A percentile compares a stretch with the other conserved stretches of the same genome.
Conservation (phyloP, 2,113 vertebrate genomes). For the Psilopogon haemacephalus region DNA sequence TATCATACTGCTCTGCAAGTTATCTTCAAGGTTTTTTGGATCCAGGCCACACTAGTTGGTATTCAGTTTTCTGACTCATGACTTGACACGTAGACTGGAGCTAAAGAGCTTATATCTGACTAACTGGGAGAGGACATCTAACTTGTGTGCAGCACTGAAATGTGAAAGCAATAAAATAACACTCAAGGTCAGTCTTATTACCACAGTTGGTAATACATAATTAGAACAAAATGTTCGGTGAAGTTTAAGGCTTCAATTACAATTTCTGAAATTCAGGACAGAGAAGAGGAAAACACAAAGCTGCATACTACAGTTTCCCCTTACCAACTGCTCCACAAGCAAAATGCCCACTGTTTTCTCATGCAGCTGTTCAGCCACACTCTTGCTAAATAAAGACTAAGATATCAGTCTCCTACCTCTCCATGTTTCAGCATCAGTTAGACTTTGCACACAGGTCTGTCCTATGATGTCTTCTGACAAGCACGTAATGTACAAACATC, state of each 20-base stretch:
- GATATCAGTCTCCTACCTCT: neutral
- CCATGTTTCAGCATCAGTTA: neutral
- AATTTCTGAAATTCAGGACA: conserved; percentile 14
- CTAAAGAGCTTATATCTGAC: neutral
- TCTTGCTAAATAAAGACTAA: neutral
- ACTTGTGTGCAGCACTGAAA: neutral
- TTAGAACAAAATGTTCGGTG: neutral
- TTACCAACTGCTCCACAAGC: neutral
- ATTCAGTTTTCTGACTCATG: conserved; percentile 26
- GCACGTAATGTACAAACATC: neutral
- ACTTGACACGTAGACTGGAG: conserved; percentile 18
- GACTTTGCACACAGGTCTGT: neutral
- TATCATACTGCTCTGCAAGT: neutral
- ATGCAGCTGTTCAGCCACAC: neutral
- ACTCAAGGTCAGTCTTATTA: neutral
- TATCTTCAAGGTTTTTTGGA: conserved; percentile 40
- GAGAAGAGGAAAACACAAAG: neutral
- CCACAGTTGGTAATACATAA: neutral
- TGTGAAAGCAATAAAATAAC: neutral
- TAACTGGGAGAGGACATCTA: neutral
- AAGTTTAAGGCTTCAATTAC: neutral
- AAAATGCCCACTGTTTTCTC: neutral
- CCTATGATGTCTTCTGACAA: neutral
- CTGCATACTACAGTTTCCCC: neutral
- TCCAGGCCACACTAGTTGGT: conserved; percentile 2